These are phyloP conservation scores for Onchidella celtica DNA, from an alignment of 2,888 invertebrate genomes.

Conservation along the genomic window DNA sequence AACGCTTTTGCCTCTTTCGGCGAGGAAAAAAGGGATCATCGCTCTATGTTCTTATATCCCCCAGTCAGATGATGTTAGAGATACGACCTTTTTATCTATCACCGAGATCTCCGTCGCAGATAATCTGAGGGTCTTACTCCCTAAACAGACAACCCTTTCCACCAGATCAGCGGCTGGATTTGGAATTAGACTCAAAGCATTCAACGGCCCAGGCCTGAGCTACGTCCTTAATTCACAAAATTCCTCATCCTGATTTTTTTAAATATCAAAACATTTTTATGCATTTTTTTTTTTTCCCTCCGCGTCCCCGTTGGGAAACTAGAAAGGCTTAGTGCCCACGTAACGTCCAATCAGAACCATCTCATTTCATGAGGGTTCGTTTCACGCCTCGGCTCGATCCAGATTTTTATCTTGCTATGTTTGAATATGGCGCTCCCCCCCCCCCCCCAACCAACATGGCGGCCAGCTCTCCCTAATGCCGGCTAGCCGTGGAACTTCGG, in stretches of 20 bases:
- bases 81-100: neutral
- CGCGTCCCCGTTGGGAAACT: neutral
- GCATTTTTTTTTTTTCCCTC: neutral
- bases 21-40: too few species aligned
- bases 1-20: too few species aligned
- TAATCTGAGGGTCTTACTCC: neutral
- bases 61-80: neutral
- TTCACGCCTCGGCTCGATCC: slow-evolving; percentile 38
- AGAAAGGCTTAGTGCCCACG: neutral
- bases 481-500: slow-evolving; percentile 17
- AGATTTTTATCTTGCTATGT: slow-evolving; percentile 34
- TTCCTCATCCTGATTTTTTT: neutral
- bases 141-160: neutral
- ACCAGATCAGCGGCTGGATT: slow-evolving; percentile 8
- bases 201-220: neutral
- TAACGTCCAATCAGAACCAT: neutral
- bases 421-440: slow-evolving; percentile 27
- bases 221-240: slow-evolving; percentile 22
- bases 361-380: slow-evolving; percentile 38
- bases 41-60: neutral
- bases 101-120: neutral
- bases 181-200: slow-evolving; percentile 29
- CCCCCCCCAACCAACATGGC: slow-evolving; percentile 30
- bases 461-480: slow-evolving; percentile 22
- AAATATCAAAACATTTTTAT: too few species aligned